A percentile compares a stretch with the other conserved stretches of the same genome.
These are phyloP conservation scores for Mantis religiosa DNA, from an alignment of 2,888 invertebrate species.

Conservation along the genomic window DNA sequence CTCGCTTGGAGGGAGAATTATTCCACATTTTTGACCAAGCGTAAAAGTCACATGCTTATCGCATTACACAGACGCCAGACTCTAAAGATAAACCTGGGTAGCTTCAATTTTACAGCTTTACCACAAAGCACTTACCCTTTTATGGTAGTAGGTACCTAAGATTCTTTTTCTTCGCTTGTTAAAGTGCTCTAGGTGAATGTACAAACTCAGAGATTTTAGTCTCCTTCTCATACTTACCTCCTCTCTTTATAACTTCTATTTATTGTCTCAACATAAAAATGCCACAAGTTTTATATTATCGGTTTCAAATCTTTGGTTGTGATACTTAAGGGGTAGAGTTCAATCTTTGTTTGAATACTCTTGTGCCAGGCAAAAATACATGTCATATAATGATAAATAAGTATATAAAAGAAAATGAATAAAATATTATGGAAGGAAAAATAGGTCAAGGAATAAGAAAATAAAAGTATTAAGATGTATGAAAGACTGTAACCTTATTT, in stretches of 20 bases:
- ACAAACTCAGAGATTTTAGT: background rate
- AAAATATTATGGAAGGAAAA: too few relatives aligned
- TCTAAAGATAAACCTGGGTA: background rate
- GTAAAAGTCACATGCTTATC: background rate
- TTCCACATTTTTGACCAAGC: background rate
- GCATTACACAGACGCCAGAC: background rate
- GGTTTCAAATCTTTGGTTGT: too few relatives aligned
- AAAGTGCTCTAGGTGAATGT: background rate
- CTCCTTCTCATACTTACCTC: background rate
- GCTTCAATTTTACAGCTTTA: background rate
- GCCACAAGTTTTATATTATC: too few relatives aligned
- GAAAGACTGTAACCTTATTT: too few relatives aligned
- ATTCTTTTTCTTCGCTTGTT: background rate
- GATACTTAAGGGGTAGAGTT: too few relatives aligned
- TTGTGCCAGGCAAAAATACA: too few relatives aligned
- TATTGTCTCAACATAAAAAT: background rate
- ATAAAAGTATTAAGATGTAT: too few relatives aligned
- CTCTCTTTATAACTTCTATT: background rate
- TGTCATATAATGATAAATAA: too few relatives aligned
- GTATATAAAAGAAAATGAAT: too few relatives aligned
- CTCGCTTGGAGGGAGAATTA: background rate
- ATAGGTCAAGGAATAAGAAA: too few relatives aligned
- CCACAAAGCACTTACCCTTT: background rate
- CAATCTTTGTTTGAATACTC: too few relatives aligned
- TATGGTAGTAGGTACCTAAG: background rate